phyloP scores from a whole-genome alignment of 2,113 vertebrate genomes.

The Asarcornis scutulata region DNA sequence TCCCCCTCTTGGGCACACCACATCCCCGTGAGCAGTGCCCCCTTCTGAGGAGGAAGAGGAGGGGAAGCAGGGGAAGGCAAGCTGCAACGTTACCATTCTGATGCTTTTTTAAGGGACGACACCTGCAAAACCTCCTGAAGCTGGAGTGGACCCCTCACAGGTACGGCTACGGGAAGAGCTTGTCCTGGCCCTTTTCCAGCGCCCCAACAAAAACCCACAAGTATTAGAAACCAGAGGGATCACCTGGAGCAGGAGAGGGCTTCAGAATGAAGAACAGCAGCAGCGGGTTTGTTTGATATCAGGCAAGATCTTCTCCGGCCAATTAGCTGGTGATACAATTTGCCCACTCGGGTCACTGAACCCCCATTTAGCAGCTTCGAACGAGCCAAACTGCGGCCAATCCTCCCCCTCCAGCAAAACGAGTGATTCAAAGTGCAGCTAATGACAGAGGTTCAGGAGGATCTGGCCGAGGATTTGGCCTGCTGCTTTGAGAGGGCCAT shows the following conservation, averaged over 20 bases:
- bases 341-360: constrained; percentile 49
- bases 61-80: neutral
- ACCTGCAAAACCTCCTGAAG: neutral
- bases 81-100: neutral
- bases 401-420: constrained; percentile 14
- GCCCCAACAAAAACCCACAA: neutral
- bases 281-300: neutral
- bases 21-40: neutral
- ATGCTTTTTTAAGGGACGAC: neutral
- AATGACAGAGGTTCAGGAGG: constrained; percentile 28
- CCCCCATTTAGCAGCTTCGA: constrained; percentile 44
- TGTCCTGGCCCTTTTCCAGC: neutral
- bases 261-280: neutral
- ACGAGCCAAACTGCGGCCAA: constrained; percentile 11
- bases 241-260: neutral
- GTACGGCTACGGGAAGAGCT: neutral
- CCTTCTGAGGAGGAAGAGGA: neutral
- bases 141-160: neutral
- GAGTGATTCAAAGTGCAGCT: constrained; percentile 17
- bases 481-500: neutral
- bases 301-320: constrained; percentile 20
- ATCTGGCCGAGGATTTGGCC: constrained; percentile 12
- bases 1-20: neutral
- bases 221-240: neutral
- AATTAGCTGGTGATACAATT: constrained; percentile 43